Evolutionary conservation across 1,140 invertebrate species (phyloP).

Genomic region (Panonychus citri): DNA sequence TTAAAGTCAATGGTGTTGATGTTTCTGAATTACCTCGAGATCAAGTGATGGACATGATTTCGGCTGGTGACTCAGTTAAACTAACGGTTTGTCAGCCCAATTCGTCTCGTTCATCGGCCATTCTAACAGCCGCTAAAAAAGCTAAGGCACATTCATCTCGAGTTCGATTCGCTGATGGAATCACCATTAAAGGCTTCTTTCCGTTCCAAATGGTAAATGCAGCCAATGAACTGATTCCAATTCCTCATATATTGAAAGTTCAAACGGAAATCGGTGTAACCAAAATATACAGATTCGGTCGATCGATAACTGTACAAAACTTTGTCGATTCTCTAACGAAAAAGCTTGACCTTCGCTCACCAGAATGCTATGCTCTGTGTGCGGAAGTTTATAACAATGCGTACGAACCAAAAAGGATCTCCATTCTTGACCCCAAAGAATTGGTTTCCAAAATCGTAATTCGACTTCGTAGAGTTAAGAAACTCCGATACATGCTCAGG

Average conservation of each 20-base stretch:
- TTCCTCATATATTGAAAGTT: constrained; percentile 32
- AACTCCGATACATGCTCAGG: constrained; percentile 62
- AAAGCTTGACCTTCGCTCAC: constrained; percentile 52
- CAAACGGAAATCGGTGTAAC: constrained; percentile 84
- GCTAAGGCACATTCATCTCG: constrained; percentile 55
- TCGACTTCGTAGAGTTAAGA: constrained; percentile 57
- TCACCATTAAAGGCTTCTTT: constrained; percentile 59
- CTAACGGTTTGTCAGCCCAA: constrained; percentile 58
- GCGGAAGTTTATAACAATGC: constrained; percentile 70
- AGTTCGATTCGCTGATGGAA: constrained; percentile 63
- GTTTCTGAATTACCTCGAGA: constrained; percentile 57
- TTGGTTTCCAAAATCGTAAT: constrained; percentile 48
- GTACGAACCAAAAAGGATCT: constrained; percentile 54
- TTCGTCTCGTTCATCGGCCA: constrained; percentile 46
- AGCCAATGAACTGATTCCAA: constrained; percentile 66
- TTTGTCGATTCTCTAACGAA: constrained; percentile 58
- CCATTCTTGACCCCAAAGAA: constrained; percentile 54
- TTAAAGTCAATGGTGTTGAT: constrained; percentile 68
- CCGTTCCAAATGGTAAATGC: constrained; percentile 36
- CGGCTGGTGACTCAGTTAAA: constrained; percentile 45
- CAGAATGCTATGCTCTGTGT: constrained; percentile 62
- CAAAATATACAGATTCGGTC: constrained; percentile 68
- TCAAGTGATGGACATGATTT: constrained; percentile 62
- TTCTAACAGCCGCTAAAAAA: constrained; percentile 61
- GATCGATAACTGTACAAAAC: constrained; percentile 57